Percentiles rank a stretch among this genome's conserved stretches.
phyloP scores from a whole-genome alignment of 1,140 invertebrate genomes.

The Zaprionus tsacasi region DNA sequence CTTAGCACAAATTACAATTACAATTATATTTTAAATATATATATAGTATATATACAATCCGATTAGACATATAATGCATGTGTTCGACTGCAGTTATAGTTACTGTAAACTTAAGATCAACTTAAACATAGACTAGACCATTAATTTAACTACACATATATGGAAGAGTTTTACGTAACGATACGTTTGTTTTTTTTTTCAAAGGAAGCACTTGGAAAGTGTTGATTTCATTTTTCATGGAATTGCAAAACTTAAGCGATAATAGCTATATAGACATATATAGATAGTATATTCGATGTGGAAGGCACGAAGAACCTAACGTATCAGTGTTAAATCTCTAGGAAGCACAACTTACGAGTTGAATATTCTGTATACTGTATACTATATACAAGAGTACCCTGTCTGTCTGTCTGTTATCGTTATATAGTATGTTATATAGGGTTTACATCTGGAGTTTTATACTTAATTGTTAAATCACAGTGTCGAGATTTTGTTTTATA shows the following conservation, averaged over 20 bases:
- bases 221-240: slow-evolving; percentile 40
- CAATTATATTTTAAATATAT: slow-evolving; percentile 34
- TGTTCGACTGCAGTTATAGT: slow-evolving; percentile 57
- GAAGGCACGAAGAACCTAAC: slow-evolving; percentile 44
- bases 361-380: slow-evolving; percentile 41
- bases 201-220: slow-evolving; percentile 76
- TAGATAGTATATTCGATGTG: slow-evolving; percentile 30
- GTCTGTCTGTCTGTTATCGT: slow-evolving; percentile 3
- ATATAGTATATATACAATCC: slow-evolving; percentile 28
- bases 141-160: slow-evolving; percentile 68
- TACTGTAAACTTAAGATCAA: slow-evolving; percentile 33
- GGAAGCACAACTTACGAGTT: slow-evolving; percentile 72
- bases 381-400: slow-evolving; percentile 52
- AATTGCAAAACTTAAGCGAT: slow-evolving; percentile 62
- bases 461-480: slow-evolving; percentile 77
- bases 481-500: slow-evolving; percentile 66
- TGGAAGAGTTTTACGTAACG: slow-evolving; percentile 57
- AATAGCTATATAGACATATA: slow-evolving; percentile 17
- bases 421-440: background rate
- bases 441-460: slow-evolving; percentile 22
- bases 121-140: slow-evolving; percentile 77
- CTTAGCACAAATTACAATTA: slow-evolving; percentile 46
- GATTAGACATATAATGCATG: slow-evolving; percentile 13
- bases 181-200: slow-evolving; percentile 9
- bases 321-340: slow-evolving; percentile 58